Conservation (phyloP, 2,113 vertebrate species). For the Oplegnathus fasciatus region DNA sequence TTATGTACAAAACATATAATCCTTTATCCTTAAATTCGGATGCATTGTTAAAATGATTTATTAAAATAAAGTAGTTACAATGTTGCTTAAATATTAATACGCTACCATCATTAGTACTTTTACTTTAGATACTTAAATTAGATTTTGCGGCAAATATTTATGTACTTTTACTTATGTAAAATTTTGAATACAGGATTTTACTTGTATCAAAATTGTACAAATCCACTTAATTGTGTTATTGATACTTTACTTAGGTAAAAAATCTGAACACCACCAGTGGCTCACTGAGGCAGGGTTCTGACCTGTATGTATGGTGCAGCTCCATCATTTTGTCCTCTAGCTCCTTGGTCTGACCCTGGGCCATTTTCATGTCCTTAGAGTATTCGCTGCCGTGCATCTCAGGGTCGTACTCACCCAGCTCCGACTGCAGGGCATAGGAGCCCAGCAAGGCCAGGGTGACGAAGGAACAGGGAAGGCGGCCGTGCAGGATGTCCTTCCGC, state of each 20-base stretch:
- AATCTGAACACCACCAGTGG: neutral
- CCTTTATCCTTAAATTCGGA: too few relatives aligned
- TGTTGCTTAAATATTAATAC: neutral
- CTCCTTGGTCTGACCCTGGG: slow-evolving; percentile 94
- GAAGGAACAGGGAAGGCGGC: slow-evolving; percentile 95
- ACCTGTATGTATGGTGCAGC: slow-evolving; percentile 96
- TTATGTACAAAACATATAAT: neutral
- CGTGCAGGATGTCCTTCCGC: slow-evolving; percentile 92
- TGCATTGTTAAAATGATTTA: too few relatives aligned
- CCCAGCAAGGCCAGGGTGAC: slow-evolving; percentile 95
- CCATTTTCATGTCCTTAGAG: slow-evolving; percentile 92
- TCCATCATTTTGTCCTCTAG: slow-evolving; percentile 97
- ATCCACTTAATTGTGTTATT: neutral
- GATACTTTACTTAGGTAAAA: neutral
- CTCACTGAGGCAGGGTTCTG: neutral
- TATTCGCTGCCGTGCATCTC: slow-evolving; percentile 91
- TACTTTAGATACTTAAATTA: neutral
- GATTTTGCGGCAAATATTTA: neutral
- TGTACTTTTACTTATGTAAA: neutral
- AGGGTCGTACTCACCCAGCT: slow-evolving; percentile 94
- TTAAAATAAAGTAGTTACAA: neutral
- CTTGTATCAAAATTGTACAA: neutral
- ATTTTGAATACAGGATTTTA: neutral
- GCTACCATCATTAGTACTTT: neutral
- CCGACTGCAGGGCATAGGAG: slow-evolving; percentile 96